phyloP scores from a whole-genome alignment of 2,113 vertebrate genomes.

The Pachycephala philippinensis region DNA sequence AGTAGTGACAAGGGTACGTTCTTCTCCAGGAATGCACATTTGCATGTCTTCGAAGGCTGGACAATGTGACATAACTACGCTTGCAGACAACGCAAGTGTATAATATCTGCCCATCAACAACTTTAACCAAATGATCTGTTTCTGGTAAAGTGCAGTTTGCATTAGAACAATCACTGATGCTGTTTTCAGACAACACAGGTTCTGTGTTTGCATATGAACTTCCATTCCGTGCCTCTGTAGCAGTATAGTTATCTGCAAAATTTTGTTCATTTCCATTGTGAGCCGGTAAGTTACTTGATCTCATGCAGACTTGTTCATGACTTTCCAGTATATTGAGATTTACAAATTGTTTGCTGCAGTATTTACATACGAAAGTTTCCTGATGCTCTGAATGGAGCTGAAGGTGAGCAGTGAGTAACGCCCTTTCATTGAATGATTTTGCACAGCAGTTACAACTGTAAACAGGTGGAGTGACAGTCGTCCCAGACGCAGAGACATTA shows the following conservation, averaged over 20 bases:
- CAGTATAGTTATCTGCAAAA: slow-evolving; percentile 48
- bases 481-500: slow-evolving; percentile 46
- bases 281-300: slow-evolving; percentile 27
- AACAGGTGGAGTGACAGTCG: slow-evolving; percentile 68
- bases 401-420: slow-evolving; percentile 79
- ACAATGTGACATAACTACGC: slow-evolving; percentile 91
- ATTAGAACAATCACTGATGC: slow-evolving; percentile 58
- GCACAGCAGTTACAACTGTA: slow-evolving; percentile 83
- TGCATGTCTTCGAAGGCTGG: slow-evolving; percentile 93
- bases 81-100: slow-evolving; percentile 93
- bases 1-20: slow-evolving; percentile 97
- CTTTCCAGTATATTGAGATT: slow-evolving; percentile 84
- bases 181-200: slow-evolving; percentile 59
- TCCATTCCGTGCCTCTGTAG: slow-evolving; percentile 65
- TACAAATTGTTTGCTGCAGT: slow-evolving; percentile 90
- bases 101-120: slow-evolving; percentile 81
- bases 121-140: slow-evolving; percentile 78
- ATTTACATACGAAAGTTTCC: slow-evolving; percentile 85
- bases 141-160: slow-evolving; percentile 67
- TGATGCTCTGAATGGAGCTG: slow-evolving; percentile 86
- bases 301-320: slow-evolving; percentile 85
- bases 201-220: slow-evolving; percentile 43
- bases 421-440: slow-evolving; percentile 82
- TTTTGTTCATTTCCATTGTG: slow-evolving; percentile 61
- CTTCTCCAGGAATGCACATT: slow-evolving; percentile 98